These are phyloP conservation scores for Hyppa rectilinea DNA, from an alignment of 2,888 invertebrate species.

Conservation along the genomic window DNA sequence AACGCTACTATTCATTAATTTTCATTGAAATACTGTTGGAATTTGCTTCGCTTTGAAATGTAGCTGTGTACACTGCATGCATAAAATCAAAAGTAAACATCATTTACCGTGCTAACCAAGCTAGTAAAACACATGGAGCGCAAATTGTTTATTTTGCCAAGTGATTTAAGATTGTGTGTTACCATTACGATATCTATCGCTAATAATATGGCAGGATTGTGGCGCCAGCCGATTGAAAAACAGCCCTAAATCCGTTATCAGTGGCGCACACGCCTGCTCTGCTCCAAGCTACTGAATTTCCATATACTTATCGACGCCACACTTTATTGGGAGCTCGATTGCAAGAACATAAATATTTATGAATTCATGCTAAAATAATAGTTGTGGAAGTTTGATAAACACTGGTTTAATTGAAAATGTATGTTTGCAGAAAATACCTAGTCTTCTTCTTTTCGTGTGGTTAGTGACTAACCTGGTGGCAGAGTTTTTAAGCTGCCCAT, in stretches of 20 bases:
- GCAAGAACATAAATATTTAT: constrained; percentile 74
- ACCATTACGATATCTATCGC: constrained; percentile 69
- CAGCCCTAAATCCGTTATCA: constrained; percentile 84
- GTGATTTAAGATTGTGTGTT: constrained; percentile 66
- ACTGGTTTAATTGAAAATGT: constrained; percentile 21
- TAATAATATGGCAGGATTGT: constrained; percentile 75
- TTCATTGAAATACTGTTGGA: constrained; percentile 7
- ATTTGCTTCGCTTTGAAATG: constrained; percentile 27
- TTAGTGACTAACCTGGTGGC: too few relatives aligned
- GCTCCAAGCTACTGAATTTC: constrained; percentile 76
- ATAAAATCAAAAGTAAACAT: constrained; percentile 53
- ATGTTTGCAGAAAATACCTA: not conserved
- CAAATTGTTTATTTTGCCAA: constrained; percentile 65
- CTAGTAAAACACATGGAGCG: constrained; percentile 43
- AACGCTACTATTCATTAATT: constrained; percentile 5
- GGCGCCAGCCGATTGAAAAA: constrained; percentile 79
- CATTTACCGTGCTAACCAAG: constrained; percentile 41
- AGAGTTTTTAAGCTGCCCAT: too few relatives aligned
- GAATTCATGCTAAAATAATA: constrained; percentile 62
- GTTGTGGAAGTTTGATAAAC: constrained; percentile 44
- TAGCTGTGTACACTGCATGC: constrained; percentile 37
- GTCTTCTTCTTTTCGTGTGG: too few relatives aligned
- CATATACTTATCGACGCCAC: constrained; percentile 80
- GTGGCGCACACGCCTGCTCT: constrained; percentile 77
- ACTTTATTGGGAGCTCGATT: constrained; percentile 76